These are phyloP conservation scores for Elachura formosa DNA, from an alignment of 2,113 vertebrate genomes.

Conservation along the genomic window DNA sequence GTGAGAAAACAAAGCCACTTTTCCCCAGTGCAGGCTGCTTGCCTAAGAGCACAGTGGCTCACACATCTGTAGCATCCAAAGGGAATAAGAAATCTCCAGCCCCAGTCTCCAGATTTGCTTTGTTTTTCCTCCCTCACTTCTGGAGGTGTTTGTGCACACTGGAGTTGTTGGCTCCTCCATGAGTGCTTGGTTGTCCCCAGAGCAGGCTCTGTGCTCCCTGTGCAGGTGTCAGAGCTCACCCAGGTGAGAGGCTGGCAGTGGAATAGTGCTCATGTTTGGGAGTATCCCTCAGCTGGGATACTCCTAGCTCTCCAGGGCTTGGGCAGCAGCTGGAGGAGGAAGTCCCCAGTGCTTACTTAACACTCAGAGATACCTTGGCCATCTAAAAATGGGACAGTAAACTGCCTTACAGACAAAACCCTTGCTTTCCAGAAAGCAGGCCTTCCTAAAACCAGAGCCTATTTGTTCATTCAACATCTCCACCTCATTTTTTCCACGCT, in stretches of 20 bases:
- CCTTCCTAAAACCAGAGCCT: background rate
- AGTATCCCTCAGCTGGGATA: accelerated
- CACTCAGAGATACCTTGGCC: background rate
- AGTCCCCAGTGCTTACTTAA: background rate
- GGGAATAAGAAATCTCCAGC: background rate
- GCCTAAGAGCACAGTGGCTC: background rate
- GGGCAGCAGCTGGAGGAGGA: background rate
- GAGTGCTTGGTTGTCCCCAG: accelerated
- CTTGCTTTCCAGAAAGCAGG: background rate
- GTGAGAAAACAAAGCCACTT: background rate
- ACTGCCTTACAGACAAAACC: background rate
- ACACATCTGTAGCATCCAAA: background rate
- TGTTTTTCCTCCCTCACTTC: background rate
- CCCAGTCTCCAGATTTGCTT: background rate
- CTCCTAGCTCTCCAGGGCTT: accelerated
- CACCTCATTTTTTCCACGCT: background rate
- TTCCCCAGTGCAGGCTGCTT: background rate
- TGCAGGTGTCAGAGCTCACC: accelerated
- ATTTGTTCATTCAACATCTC: background rate
- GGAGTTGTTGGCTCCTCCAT: accelerated
- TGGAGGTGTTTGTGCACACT: accelerated
- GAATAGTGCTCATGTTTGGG: background rate
- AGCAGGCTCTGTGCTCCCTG: background rate
- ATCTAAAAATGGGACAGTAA: background rate
- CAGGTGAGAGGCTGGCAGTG: background rate